Base-by-base conservation (phyloP, 1,140 invertebrate genomes). In the Bilobella aurantiaca region DNA sequence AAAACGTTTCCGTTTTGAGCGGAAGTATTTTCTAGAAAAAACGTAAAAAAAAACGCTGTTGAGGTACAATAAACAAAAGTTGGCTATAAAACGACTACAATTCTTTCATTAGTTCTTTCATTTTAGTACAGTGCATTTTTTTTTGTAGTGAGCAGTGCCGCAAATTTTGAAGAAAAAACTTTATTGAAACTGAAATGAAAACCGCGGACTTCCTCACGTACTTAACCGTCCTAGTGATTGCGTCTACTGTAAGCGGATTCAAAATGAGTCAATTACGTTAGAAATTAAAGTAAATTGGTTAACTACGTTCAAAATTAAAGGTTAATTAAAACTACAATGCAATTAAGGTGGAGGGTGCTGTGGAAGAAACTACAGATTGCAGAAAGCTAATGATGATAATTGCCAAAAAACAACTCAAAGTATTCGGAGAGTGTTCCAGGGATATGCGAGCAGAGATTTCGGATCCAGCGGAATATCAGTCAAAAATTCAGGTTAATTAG, bases 401-500 rank as follows among this genome's bases (percentile, higher is more conserved):
- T 23, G 65, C 59, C 25, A 62, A 62, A 37, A 46, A 32, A 29
- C 59, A 32, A 12, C 30, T 66, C 29, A 66, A 66, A 37, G 60
- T 25, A 3, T 66, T 62, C 16, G 31, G 31, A 29, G 37, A 37
- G 14, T 66, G 65, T 27, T 27, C 27, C 1, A 58, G 46, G 42
- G 60, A 62, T 25, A 29, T 59, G 27, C 62, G 62, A 31, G 60
- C 12, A 23, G 31, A 12, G 5, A 42, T 31, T 59, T 32, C 30
- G 28, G 46, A 29, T 49, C 28, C 5, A 21, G 28, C 42, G 12
- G 64, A 66, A 37, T 61, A 29, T 32, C 5, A n/a, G 32, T 28
- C 58, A 47, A 66, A 61, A 61, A 61, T 66, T 2, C 32, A 59
- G 23, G 64, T 66, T 37, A 66, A 18, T 5, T 42, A 30, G 32